phyloP scores from a whole-genome alignment of 2,797 vertebrate genomes.

The Betta splendens region DNA sequence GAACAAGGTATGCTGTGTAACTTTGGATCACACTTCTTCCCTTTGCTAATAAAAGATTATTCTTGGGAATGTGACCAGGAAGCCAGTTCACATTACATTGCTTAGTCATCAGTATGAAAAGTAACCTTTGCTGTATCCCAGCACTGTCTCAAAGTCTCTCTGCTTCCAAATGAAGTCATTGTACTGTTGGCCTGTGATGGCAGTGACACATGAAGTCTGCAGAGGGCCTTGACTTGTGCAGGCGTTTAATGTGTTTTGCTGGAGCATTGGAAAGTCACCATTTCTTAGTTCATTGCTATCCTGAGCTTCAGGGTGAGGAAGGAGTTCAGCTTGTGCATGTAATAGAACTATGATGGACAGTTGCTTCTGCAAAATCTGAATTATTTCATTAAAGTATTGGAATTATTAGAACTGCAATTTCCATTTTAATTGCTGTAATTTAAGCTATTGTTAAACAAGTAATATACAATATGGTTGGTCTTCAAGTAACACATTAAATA shows the following conservation, averaged over 20 bases:
- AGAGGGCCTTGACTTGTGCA: not conserved
- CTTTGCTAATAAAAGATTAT: slow-evolving; percentile 16
- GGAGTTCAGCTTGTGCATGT: slow-evolving; percentile 13
- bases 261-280: slow-evolving; percentile 9
- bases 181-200: not conserved
- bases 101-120: slow-evolving; percentile 54
- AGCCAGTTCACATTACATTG: slow-evolving; percentile 28
- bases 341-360: not conserved
- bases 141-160: slow-evolving; percentile 17
- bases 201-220: not conserved
- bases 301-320: not conserved
- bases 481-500: too few relatives aligned
- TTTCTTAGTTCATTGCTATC: not conserved
- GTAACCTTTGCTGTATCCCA: slow-evolving; percentile 49
- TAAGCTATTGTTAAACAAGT: too few relatives aligned
- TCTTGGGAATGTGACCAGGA: slow-evolving; percentile 35
- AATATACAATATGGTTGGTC: too few relatives aligned
- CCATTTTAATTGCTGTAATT: too few relatives aligned
- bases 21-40: slow-evolving; percentile 1
- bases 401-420: slow-evolving; percentile 30
- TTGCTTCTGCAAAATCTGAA: too few relatives aligned
- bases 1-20: slow-evolving; percentile 18
- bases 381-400: too few relatives aligned
- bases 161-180: slow-evolving; percentile 20
- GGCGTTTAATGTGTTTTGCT: not conserved